These are phyloP conservation scores for Peromyscus leucopus DNA, from an alignment of 2,113 vertebrate species.

Conservation along the genomic window DNA sequence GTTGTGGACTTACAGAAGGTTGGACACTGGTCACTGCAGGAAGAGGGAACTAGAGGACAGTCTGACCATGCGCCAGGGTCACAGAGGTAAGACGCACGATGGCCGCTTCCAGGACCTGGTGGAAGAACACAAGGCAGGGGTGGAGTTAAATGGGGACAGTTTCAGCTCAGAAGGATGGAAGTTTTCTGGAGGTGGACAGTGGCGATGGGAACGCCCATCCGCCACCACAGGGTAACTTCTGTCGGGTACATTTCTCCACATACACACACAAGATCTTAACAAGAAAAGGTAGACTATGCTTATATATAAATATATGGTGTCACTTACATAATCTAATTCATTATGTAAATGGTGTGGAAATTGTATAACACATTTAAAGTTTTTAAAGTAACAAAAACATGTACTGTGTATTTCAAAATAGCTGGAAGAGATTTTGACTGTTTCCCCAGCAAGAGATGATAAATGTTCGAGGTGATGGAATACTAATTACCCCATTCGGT, in stretches of 20 bases:
- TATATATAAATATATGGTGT: not conserved
- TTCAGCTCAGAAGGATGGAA: not conserved
- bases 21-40: not conserved
- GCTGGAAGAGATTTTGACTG: not conserved
- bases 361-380: not conserved
- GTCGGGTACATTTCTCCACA: not conserved
- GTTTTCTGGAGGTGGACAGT: fast-evolving
- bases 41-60: too few species aligned
- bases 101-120: fast-evolving
- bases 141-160: fast-evolving
- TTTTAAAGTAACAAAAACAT: conserved; percentile 30
- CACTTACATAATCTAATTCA: not conserved
- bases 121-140: too few species aligned
- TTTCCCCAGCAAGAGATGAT: not conserved
- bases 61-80: fast-evolving
- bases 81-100: fast-evolving
- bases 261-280: not conserved
- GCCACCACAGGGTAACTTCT: not conserved
- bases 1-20: fast-evolving
- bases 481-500: too few species aligned
- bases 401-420: not conserved
- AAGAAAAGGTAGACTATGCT: not conserved
- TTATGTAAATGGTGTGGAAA: not conserved
- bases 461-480: not conserved
- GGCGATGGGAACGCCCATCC: not conserved